phyloP scores from a whole-genome alignment of 2,888 invertebrate species.

The Cabera pusaria region DNA sequence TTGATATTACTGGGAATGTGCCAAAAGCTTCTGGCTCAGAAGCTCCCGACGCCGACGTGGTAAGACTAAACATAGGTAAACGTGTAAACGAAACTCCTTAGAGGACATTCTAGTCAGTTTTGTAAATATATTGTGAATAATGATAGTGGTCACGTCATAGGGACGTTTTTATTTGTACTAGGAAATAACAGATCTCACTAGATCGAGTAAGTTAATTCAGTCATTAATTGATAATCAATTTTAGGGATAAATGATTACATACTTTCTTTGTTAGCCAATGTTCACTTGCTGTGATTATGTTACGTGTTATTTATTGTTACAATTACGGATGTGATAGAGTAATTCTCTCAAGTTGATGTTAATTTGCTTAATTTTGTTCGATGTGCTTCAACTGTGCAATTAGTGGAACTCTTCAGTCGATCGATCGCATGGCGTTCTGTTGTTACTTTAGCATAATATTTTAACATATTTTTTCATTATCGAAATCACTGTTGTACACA shows the following conservation, averaged over 20 bases:
- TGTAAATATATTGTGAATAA: constrained; percentile 81
- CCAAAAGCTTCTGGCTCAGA: constrained; percentile 72
- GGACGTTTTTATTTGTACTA: constrained; percentile 76
- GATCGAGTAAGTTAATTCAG: constrained; percentile 80
- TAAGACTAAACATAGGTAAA: constrained; percentile 58
- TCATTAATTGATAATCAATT: constrained; percentile 80
- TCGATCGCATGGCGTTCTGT: constrained; percentile 47
- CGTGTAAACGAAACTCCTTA: constrained; percentile 67
- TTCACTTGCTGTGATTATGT: constrained; percentile 82
- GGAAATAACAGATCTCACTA: constrained; percentile 80
- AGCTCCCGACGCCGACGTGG: constrained; percentile 62
- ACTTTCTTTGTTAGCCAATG: constrained; percentile 82
- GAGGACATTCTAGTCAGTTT: constrained; percentile 78
- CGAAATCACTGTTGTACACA: constrained; percentile 54
- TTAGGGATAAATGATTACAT: constrained; percentile 67
- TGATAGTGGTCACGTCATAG: constrained; percentile 71
- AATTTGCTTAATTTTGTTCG: constrained; percentile 65
- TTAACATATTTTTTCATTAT: constrained; percentile 40
- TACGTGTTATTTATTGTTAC: constrained; percentile 81
- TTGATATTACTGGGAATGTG: constrained; percentile 74
- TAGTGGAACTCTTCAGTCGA: constrained; percentile 27
- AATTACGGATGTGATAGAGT: constrained; percentile 76
- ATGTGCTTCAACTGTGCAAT: constrained; percentile 59
- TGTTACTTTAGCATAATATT: constrained; percentile 35
- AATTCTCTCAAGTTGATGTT: constrained; percentile 67